Base-by-base conservation (phyloP, 1,140 invertebrate genomes). In the Drosophila setifemur region DNA sequence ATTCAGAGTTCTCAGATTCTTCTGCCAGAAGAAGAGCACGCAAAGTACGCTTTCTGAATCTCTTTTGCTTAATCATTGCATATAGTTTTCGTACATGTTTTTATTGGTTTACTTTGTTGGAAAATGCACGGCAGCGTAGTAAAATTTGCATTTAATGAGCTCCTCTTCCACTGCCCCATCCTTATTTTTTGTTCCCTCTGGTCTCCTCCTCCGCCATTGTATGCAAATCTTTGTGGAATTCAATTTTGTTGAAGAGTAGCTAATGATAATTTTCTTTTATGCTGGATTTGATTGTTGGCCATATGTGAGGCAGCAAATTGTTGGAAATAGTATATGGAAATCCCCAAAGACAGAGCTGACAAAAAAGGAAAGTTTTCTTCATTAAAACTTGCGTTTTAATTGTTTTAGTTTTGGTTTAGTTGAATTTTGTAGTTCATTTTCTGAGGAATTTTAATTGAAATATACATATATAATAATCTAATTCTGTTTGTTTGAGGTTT, bases 61-160 rank as follows among this genome's bases (percentile, higher is more conserved):
- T 58, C 53, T 70, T 77, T 81, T 67, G 76, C 73, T 39, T 37
- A 58, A 40, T 53, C 42, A 71, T 29, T 82, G 53, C 48, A 44
- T 73, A 43, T 68, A n/a, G n/a, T 29, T 53, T 26, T 31, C 40
- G 26, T 29, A 12, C 23, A 18, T 47, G n/a, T 55, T 45, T 43
- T 33, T 29, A n/a, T 49, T 21, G 35, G 14, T 3, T 39, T 37
- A 35, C 39, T 67, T 54, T 52, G 47, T 42, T 45, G 44, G 19
- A 72, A 61, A 42, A 50, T 64, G 54, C 28, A 52, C 37, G 33
- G 28, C 21, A 29, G 39, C 33, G 4, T 14, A 33, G 19, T 19
- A 55, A 83, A 74, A 83, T 85, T 78, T 85, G 70, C 79, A 83
- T 85, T 74, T 83, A 79, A 83, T 83, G 79, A 79, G 79, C 66